Base-by-base conservation (phyloP, 2,888 invertebrate species). In the Latrodectus elegans region DNA sequence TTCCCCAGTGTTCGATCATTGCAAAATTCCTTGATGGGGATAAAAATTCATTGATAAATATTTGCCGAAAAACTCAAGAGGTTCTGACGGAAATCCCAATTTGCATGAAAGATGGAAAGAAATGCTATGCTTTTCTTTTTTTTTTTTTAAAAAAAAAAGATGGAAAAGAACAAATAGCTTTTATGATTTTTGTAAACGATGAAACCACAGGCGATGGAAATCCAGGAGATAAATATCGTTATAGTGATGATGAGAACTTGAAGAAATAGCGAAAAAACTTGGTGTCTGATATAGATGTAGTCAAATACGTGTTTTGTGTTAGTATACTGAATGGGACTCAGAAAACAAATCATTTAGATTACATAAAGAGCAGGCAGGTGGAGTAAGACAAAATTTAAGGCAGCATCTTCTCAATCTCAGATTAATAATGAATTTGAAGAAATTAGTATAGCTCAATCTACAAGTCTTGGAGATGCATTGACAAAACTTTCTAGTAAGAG, bases 241-340 rank as follows among this genome's bases (percentile, higher is more conserved):
- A 78, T 78, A 78, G 67, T 78, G 78, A 79, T 70, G 78, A 38
- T 67, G 77, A 77, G 77, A 77, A 77, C 77, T 77, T 77, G 51
- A 77, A 67, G 67, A 77, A 77, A 77, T 77, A 77, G 65, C 17
- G 77, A 38, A 51, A 15, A 77, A 77, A 26, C 49, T 77, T 49
- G 77, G 14, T 77, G 11, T 77, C 67, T 77, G 53, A 77, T n/a
- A 67, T 65, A 65, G n/a, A 77, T 17, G 51, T 67, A 67, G 52
- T 67, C 51, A 67, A 77, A 77, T 52, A 77, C 49, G 77, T 67
- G 77, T 77, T 77, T 77, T 67, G 51, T 15, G 67, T 77, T 77
- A 0, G 67, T 77, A n/a, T n/a, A 67, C 67, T 77, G 67, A 77
- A 77, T 52, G 51, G 67, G 77, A 77, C 15, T 12, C n/a, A 68